phyloP scores from a whole-genome alignment of 2,888 invertebrate species.

The Polyommatus iphigenia region DNA sequence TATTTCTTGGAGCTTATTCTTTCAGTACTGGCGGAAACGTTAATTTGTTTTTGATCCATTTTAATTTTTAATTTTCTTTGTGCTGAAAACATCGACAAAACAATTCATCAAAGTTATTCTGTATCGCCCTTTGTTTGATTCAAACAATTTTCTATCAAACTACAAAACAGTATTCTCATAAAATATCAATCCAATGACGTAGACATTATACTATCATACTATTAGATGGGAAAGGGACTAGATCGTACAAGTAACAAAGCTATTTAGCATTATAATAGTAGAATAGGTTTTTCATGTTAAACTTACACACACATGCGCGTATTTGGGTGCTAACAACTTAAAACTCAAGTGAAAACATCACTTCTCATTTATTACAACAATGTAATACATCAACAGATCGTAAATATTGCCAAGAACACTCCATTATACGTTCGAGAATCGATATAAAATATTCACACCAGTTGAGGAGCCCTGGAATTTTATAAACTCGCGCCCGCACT shows the following conservation, averaged over 20 bases:
- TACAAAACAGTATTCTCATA: too few species aligned
- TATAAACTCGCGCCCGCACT: conserved; percentile 57
- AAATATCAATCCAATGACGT: too few species aligned
- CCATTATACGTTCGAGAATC: conserved; percentile 31
- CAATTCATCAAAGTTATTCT: neutral
- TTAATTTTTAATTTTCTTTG: neutral
- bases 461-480: conserved; percentile 39
- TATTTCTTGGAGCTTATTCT: conserved; percentile 10
- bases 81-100: too few species aligned
- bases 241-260: neutral
- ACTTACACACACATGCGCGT: too few species aligned
- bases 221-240: neutral
- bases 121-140: neutral
- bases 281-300: too few species aligned
- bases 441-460: conserved; percentile 34
- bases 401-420: conserved; percentile 11
- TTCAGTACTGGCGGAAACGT: neutral
- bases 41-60: neutral
- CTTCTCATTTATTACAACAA: neutral
- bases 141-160: neutral
- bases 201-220: neutral
- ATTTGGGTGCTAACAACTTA: neutral
- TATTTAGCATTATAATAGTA: too few species aligned
- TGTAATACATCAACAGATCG: conserved; percentile 6
- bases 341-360: neutral